Evolutionary conservation across 2,888 invertebrate species (phyloP), one percentile per base, ranked within the genome.

Genomic region (Orthonevra nobilis): DNA sequence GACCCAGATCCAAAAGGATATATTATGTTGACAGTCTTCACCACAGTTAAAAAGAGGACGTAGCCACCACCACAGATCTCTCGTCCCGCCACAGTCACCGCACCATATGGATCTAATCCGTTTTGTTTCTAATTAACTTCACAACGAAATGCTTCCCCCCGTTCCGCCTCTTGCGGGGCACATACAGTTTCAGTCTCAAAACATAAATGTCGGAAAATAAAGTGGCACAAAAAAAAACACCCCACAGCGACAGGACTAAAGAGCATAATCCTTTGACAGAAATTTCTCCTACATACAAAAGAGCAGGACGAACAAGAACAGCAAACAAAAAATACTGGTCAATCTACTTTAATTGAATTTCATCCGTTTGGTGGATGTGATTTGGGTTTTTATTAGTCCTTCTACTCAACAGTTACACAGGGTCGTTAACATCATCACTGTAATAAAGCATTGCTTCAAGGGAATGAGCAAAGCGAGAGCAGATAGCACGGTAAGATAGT

Each of bases 41-140:
- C 50, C 50, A 40, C 30, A 52, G 32, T 52, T 32, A 66, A 64
- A 14, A 26, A 9, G 23, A 23, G n/a, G n/a, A n/a, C n/a, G 66
- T 52, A 74, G 66, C 52, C 58, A 73, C 64, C 14, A 28, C 17
- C 42, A 40, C 34, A 32, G 32, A 48, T 42, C 48, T 40, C 26
- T 19, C 28, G 19, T 14, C 23, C n/a, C 1, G 4, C 50, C 52
- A n/a, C 36, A 46, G 7, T 61, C 10, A 52, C 63, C 61, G 38
- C 61, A 61, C 54, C 54, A 54, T 36, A 63, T 54, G 70, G 30
- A 63, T 63, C 61, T 72, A 63, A 61, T 72, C 61, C 63, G 32
- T 72, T 72, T 72, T 69, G 58, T 50, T 69, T 58, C 69, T 72
- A 72, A 72, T 72, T 72, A 72, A 63, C 70, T 56, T 46, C 63